These are phyloP conservation scores for Triplophysa siluroides DNA, from an alignment of 2,113 vertebrate genomes.

Conservation along the genomic window DNA sequence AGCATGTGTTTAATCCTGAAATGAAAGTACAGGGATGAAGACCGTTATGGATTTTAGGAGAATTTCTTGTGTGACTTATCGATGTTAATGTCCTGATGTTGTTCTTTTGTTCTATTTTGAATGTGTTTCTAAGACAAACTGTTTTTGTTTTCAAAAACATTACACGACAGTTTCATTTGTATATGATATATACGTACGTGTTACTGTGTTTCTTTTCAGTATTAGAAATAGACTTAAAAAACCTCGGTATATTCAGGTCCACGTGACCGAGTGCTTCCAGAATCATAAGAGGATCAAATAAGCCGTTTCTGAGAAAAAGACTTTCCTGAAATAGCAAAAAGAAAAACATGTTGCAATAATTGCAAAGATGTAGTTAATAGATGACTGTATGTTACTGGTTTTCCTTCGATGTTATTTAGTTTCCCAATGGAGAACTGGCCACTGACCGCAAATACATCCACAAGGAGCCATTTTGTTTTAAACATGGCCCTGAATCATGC, in stretches of 20 bases:
- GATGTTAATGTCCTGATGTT: slow-evolving; percentile 48
- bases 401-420: slow-evolving; percentile 38
- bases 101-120: slow-evolving; percentile 43
- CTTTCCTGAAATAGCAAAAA: slow-evolving; percentile 47
- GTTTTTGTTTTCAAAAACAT: slow-evolving; percentile 57
- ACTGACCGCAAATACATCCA: slow-evolving; percentile 4
- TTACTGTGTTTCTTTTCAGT: slow-evolving; percentile 52
- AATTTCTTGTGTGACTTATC: slow-evolving; percentile 44
- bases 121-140: slow-evolving; percentile 45
- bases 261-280: slow-evolving; percentile 56
- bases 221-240: slow-evolving; percentile 34
- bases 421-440: slow-evolving; percentile 44
- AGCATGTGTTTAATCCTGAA: slow-evolving; percentile 65
- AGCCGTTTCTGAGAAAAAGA: slow-evolving; percentile 57
- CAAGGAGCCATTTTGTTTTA: slow-evolving; percentile 59
- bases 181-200: slow-evolving; percentile 58
- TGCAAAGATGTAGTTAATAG: slow-evolving; percentile 47
- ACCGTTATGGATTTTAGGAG: slow-evolving; percentile 18
- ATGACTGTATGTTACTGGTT: slow-evolving; percentile 28
- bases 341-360: slow-evolving; percentile 53
- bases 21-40: neutral
- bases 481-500: slow-evolving; percentile 51
- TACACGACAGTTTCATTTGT: slow-evolving; percentile 52
- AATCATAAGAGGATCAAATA: slow-evolving; percentile 17
- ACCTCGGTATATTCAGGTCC: slow-evolving; percentile 38